Percentiles rank a stretch among this genome's conserved stretches.
phyloP scores from a whole-genome alignment of 2,888 invertebrate species.

The Acronicta leporina region DNA sequence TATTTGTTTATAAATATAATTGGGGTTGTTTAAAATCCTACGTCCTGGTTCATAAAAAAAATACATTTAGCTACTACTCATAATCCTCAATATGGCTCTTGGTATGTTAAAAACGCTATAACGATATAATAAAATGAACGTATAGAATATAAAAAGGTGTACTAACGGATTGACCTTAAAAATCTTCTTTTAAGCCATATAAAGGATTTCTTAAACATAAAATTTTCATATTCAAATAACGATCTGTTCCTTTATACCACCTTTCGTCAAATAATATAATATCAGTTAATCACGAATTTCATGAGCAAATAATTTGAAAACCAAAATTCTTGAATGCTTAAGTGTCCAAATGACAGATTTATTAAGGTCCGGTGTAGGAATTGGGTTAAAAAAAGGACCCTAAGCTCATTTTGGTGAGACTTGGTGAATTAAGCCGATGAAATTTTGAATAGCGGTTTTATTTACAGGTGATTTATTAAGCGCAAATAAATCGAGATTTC shows the following conservation, averaged over 20 bases:
- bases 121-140: too few species aligned
- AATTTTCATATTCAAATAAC: constrained; percentile 43
- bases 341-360: constrained; percentile 77
- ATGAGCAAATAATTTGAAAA: constrained; percentile 70
- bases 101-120: background rate
- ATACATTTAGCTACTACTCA: too few species aligned
- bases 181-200: constrained; percentile 21
- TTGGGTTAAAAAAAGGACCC: constrained; percentile 63
- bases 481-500: constrained; percentile 40
- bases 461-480: constrained; percentile 68
- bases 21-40: too few species aligned
- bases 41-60: too few species aligned
- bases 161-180: background rate
- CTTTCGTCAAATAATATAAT: constrained; percentile 59
- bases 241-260: constrained; percentile 50
- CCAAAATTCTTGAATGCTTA: constrained; percentile 68
- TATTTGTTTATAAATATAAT: too few species aligned
- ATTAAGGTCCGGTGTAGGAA: constrained; percentile 72
- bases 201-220: constrained; percentile 33
- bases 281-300: constrained; percentile 69
- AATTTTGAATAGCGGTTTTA: constrained; percentile 62
- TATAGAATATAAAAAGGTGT: too few species aligned
- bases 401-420: constrained; percentile 66
- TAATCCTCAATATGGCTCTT: too few species aligned
- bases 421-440: constrained; percentile 74